phyloP scores from a whole-genome alignment of 2,888 invertebrate genomes.

The Tolmerus cingulatus region DNA sequence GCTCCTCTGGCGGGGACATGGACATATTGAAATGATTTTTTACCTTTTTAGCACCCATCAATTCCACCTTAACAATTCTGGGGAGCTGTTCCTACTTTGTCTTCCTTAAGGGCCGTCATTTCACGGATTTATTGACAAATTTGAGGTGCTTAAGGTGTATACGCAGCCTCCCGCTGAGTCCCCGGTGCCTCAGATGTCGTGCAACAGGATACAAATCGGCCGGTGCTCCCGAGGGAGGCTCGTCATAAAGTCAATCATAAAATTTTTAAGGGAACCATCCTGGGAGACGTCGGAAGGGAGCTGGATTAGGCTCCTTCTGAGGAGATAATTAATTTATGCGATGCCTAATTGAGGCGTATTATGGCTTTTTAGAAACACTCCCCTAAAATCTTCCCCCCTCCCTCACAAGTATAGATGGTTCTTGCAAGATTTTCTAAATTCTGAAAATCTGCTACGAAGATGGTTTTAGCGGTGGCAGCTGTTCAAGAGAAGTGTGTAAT shows the following conservation, averaged over 20 bases:
- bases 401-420: background rate
- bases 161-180: background rate
- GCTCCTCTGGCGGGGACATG: background rate
- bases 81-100: constrained; percentile 15
- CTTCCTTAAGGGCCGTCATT: constrained; percentile 21
- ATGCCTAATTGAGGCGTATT: constrained; percentile 31
- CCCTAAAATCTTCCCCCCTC: background rate
- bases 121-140: constrained; percentile 26
- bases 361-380: background rate
- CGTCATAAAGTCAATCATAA: constrained; percentile 34
- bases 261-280: background rate
- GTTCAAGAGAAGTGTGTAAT: background rate
- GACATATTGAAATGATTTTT: constrained; percentile 23
- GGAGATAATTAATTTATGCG: constrained; percentile 34
- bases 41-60: constrained; percentile 31
- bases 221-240: background rate
- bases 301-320: background rate
- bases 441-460: background rate
- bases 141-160: background rate
- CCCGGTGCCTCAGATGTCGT: background rate
- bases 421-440: background rate
- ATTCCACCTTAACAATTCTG: constrained; percentile 14
- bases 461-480: background rate
- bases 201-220: constrained; percentile 32
- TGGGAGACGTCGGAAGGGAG: background rate